Conservation (phyloP, 2,888 invertebrate genomes). For the Heteromurus nitidus region DNA sequence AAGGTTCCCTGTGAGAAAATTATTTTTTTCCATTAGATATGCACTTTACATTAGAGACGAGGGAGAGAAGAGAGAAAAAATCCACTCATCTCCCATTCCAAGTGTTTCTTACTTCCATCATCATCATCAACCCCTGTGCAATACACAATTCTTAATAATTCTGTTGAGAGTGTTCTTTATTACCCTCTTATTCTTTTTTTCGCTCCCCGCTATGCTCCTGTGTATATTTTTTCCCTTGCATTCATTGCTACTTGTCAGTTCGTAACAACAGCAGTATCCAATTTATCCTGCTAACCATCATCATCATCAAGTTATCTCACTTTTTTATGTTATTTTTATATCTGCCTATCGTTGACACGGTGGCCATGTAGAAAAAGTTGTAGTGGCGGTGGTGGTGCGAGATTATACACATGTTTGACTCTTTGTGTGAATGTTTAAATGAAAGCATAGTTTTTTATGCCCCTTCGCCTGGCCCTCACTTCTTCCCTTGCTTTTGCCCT, state of each 20-base stretch:
- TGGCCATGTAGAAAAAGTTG: slow-evolving; percentile 26
- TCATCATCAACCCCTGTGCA: slow-evolving; percentile 45
- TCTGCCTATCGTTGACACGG: slow-evolving; percentile 59
- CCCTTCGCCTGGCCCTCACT: slow-evolving; percentile 35
- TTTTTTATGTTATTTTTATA: slow-evolving; percentile 49
- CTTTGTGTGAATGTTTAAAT: slow-evolving; percentile 36
- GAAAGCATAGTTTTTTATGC: slow-evolving; percentile 55
- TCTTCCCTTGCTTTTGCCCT: no score
- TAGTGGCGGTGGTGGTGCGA: slow-evolving; percentile 24
- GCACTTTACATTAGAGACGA: slow-evolving; percentile 12
- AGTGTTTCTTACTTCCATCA: slow-evolving; percentile 12
- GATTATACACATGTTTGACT: not conserved
- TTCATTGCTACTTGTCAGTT: slow-evolving; percentile 38
- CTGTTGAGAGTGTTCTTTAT: slow-evolving; percentile 49
- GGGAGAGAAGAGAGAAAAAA: slow-evolving; percentile 8
- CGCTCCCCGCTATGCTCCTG: slow-evolving; percentile 27
- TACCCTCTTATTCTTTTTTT: slow-evolving; percentile 37
- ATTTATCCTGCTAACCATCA: slow-evolving; percentile 53
- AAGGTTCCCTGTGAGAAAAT: slow-evolving; percentile 20
- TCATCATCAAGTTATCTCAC: slow-evolving; percentile 53
- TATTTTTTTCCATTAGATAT: slow-evolving; percentile 18
- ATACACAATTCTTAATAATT: slow-evolving; percentile 44
- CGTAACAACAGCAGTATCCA: slow-evolving; percentile 45
- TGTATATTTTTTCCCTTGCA: not conserved
- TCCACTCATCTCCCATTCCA: slow-evolving; percentile 16